Conservation (phyloP, 2,113 vertebrate species). For the Chloroceryle aenea region DNA sequence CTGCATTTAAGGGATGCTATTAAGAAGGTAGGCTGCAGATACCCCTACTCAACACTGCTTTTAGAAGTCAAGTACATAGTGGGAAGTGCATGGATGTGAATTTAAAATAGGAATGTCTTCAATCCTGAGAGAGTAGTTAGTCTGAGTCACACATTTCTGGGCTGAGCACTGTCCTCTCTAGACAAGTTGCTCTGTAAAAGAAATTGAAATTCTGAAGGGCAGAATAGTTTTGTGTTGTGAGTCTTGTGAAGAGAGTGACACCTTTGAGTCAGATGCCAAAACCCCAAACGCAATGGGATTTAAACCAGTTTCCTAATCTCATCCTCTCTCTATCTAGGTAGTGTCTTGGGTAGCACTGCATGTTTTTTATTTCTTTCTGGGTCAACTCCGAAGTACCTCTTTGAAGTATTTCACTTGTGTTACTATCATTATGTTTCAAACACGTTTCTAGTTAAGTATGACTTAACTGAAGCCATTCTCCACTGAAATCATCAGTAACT, state of each 20-base stretch:
- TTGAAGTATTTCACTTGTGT: neutral
- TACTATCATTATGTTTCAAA: neutral
- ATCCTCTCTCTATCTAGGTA: neutral
- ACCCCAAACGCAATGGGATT: neutral
- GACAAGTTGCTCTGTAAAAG: neutral
- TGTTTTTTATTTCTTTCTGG: neutral
- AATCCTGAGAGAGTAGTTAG: neutral
- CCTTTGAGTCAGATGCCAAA: neutral
- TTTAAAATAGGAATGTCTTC: neutral
- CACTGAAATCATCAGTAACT: neutral
- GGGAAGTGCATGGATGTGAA: neutral
- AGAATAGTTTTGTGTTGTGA: neutral
- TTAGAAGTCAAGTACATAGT: neutral
- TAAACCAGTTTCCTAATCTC: neutral
- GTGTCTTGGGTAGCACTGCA: neutral
- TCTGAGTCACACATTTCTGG: neutral
- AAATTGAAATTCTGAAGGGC: neutral
- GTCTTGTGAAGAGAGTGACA: neutral
- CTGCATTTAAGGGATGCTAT: neutral
- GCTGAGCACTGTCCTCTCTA: neutral
- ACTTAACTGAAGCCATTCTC: neutral
- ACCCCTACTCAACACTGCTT: neutral
- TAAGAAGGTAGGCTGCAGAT: neutral
- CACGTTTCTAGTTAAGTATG: neutral
- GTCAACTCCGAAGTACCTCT: neutral